Percentiles rank a stretch among this genome's conserved stretches.
phyloP scores from a whole-genome alignment of 2,888 invertebrate genomes.

The Tuta absoluta region DNA sequence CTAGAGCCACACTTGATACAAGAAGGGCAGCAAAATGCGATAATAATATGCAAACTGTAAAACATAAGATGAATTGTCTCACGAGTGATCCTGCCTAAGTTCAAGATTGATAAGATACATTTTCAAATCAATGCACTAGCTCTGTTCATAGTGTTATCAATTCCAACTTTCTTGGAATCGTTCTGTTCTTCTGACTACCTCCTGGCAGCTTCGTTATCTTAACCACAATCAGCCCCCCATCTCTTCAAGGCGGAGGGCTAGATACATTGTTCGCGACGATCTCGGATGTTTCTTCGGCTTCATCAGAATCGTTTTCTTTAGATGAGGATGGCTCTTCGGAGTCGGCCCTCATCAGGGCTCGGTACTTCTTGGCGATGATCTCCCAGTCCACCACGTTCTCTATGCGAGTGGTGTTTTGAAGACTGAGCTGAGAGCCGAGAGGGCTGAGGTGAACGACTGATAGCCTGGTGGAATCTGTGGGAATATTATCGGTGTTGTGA shows the following conservation, averaged over 20 bases:
- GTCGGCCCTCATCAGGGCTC: conserved; percentile 83
- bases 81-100: too few species aligned
- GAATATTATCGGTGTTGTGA: neutral
- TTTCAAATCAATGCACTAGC: too few species aligned
- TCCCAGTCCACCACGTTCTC: conserved; percentile 97
- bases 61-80: too few species aligned
- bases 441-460: conserved; percentile 92
- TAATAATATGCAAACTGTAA: too few species aligned
- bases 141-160: neutral
- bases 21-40: too few species aligned
- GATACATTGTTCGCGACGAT: conserved; percentile 69
- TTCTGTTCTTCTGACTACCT: neutral
- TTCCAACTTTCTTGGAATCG: neutral
- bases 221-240: neutral
- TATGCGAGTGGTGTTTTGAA: conserved; percentile 89
- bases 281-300: conserved; percentile 70
- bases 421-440: conserved; percentile 91
- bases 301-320: conserved; percentile 68
- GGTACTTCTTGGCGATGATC: conserved; percentile 92
- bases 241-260: conserved; percentile 64
- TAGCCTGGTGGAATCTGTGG: conserved; percentile 86
- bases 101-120: too few species aligned
- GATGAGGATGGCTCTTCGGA: conserved; percentile 60
- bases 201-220: neutral
- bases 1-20: too few species aligned